Percentiles rank a stretch among this genome's conserved stretches.
These are phyloP conservation scores for Chaenogobius annularis DNA, from an alignment of 2,113 vertebrate species.

Conservation along the genomic window DNA sequence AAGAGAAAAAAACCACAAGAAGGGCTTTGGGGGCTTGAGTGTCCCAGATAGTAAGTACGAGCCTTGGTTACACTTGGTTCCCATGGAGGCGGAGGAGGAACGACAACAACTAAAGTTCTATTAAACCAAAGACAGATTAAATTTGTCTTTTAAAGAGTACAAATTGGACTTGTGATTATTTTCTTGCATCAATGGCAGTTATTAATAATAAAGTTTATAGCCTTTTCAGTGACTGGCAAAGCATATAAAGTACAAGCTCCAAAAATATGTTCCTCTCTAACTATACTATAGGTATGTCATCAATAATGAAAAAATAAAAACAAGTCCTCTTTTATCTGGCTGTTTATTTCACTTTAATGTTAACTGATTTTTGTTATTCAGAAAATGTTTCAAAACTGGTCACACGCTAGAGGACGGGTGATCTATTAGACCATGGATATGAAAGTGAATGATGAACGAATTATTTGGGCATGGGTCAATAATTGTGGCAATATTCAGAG, in stretches of 20 bases:
- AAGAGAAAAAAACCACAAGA: neutral
- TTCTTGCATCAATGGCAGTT: conserved; percentile 25
- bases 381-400: too few relatives aligned
- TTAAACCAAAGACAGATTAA: conserved; percentile 41
- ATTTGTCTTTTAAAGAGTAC: conserved; percentile 36
- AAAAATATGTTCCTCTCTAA: too few relatives aligned
- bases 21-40: conserved; percentile 38
- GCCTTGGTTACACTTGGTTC: conserved; percentile 31
- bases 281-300: too few relatives aligned
- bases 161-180: conserved; percentile 55
- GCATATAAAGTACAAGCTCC: neutral
- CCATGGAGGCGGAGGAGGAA: conserved; percentile 21
- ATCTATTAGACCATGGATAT: too few relatives aligned
- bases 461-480: too few relatives aligned
- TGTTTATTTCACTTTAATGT: too few relatives aligned
- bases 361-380: too few relatives aligned
- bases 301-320: too few relatives aligned
- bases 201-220: conserved; percentile 32
- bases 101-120: conserved; percentile 49
- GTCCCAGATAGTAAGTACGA: conserved; percentile 57
- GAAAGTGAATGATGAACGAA: too few relatives aligned
- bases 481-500: too few relatives aligned
- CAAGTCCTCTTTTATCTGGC: too few relatives aligned
- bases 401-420: too few relatives aligned
- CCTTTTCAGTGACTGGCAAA: neutral